Conservation (phyloP, 1,140 invertebrate genomes). For the Drosophila trapezifrons region DNA sequence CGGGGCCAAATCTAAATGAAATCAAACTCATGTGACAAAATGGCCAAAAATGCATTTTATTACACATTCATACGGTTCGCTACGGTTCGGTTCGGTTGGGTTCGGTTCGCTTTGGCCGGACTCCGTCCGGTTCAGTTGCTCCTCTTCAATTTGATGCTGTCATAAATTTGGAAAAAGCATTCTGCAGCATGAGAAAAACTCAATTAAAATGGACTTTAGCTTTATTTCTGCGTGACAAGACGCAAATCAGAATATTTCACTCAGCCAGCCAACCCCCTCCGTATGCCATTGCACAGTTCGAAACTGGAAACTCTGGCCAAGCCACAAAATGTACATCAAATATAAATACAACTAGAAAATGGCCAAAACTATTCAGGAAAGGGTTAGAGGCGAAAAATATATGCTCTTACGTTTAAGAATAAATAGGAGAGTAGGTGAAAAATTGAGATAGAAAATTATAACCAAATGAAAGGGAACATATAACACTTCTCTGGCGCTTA, state of each 20-base stretch:
- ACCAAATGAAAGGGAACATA: background rate
- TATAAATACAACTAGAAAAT: conserved; percentile 35
- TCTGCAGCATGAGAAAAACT: conserved; percentile 66
- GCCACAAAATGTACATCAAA: conserved; percentile 48
- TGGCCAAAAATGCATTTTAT: conserved; percentile 65
- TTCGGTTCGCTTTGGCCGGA: conserved; percentile 17
- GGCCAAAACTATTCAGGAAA: conserved; percentile 2
- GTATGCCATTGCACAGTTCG: conserved; percentile 2
- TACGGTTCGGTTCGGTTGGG: conserved; percentile 38
- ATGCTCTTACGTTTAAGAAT: conserved; percentile 11
- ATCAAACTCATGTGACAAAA: conserved; percentile 73
- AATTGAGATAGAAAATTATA: background rate
- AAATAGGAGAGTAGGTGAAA: background rate
- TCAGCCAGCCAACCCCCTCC: conserved; percentile 3
- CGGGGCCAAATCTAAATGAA: conserved; percentile 45
- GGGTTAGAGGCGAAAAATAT: conserved; percentile 1
- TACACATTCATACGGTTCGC: conserved; percentile 51
- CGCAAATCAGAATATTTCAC: conserved; percentile 59
- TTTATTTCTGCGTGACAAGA: conserved; percentile 68
- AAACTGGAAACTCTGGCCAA: conserved; percentile 22
- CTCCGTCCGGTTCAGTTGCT: conserved; percentile 28
- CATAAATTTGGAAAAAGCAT: conserved; percentile 57
- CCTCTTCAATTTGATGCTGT: conserved; percentile 23
- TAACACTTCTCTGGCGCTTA: background rate
- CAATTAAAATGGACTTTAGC: conserved; percentile 79